Percentiles rank a stretch among this genome's conserved stretches.
These are phyloP conservation scores for Callospermophilus lateralis DNA, from an alignment of 2,113 vertebrate species.

Conservation along the genomic window DNA sequence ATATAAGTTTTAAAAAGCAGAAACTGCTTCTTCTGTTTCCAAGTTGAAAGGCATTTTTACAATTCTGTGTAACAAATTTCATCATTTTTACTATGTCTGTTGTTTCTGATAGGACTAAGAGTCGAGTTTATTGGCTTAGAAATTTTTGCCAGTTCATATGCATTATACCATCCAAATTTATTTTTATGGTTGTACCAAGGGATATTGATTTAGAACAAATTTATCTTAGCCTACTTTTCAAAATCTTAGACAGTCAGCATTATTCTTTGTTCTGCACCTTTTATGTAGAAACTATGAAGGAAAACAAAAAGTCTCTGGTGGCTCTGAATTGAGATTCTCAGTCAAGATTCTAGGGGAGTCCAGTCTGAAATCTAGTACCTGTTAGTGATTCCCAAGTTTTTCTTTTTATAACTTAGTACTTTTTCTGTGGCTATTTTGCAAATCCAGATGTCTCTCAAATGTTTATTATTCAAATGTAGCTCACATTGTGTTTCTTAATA, in stretches of 20 bases:
- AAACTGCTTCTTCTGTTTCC: conserved; percentile 23
- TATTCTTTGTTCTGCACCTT: not conserved
- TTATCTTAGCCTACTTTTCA: not conserved
- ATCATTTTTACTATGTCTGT: not conserved
- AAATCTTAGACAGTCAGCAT: not conserved
- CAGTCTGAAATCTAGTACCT: not conserved
- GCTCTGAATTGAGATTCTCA: not conserved
- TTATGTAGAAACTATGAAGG: not conserved
- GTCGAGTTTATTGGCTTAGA: conserved; percentile 19
- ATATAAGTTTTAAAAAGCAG: conserved; percentile 19
- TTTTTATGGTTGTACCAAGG: not conserved
- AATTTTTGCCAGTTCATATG: not conserved
- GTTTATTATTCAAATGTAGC: not conserved
- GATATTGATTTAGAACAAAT: conserved; percentile 31
- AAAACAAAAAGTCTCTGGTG: not conserved
- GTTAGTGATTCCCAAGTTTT: not conserved
- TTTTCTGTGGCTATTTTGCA: not conserved
- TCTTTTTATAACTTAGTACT: not conserved
- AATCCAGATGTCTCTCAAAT: not conserved
- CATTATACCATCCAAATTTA: not conserved
- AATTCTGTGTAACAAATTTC: not conserved
- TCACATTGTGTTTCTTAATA: not conserved
- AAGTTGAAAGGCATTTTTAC: conserved; percentile 38
- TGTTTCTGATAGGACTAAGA: conserved; percentile 22
- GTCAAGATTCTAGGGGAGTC: not conserved